Conservation (phyloP, 2,888 invertebrate genomes). For the Chrysomela aeneicollis region DNA sequence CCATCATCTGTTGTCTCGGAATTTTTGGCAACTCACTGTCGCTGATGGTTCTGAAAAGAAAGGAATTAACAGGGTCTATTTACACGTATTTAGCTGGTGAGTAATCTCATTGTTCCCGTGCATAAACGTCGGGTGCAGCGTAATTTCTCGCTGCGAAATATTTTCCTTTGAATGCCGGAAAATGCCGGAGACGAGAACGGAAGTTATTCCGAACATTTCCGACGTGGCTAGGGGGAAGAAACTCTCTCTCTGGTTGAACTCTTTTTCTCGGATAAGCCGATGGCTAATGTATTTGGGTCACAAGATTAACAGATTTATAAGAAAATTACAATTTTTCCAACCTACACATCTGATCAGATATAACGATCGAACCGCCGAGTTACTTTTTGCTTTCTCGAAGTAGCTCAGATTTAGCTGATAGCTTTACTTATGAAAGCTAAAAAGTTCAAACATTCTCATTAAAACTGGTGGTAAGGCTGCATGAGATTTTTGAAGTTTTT, state of each 20-base stretch:
- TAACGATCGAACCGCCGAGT: background rate
- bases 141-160: background rate
- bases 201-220: slow-evolving; percentile 37
- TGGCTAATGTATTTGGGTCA: slow-evolving; percentile 2
- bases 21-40: slow-evolving; percentile 55
- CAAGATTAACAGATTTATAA: slow-evolving; percentile 5
- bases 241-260: background rate
- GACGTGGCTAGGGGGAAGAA: background rate
- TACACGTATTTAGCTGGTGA: slow-evolving; percentile 58
- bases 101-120: slow-evolving; percentile 1
- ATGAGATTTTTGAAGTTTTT: too few species aligned
- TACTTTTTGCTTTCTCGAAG: too few species aligned
- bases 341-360: background rate
- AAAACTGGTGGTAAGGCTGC: too few species aligned
- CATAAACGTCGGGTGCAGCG: background rate
- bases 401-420: too few species aligned
- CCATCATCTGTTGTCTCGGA: slow-evolving; percentile 54
- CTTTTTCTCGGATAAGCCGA: slow-evolving; percentile 14
- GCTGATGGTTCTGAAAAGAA: slow-evolving; percentile 50
- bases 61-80: slow-evolving; percentile 53
- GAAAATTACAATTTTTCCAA: background rate
- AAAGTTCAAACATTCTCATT: too few species aligned
- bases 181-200: slow-evolving; percentile 18
- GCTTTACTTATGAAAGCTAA: too few species aligned
- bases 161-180: background rate